These are phyloP conservation scores for Volucella bombylans DNA, from an alignment of 2,888 invertebrate species.

Conservation along the genomic window DNA sequence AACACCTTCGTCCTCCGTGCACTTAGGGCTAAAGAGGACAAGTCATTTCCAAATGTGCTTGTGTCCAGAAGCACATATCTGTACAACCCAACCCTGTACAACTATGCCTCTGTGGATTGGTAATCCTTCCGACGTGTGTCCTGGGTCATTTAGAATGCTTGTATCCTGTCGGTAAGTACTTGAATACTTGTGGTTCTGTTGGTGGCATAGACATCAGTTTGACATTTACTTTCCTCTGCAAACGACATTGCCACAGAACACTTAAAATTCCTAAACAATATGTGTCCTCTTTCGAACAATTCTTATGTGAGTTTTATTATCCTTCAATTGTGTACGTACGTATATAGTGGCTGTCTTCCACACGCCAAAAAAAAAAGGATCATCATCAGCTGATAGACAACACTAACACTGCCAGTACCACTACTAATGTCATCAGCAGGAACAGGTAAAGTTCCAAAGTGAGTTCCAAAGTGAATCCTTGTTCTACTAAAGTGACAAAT, in stretches of 20 bases:
- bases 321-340: neutral
- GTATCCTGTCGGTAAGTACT: conserved; percentile 10
- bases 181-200: conserved; percentile 27
- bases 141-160: conserved; percentile 12
- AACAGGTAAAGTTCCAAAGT: conserved; percentile 1
- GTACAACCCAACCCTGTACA: no score
- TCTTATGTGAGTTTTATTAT: conserved; percentile 44
- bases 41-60: no score
- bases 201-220: conserved; percentile 29
- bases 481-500: conserved; percentile 33
- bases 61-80: no score
- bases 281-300: conserved; percentile 31
- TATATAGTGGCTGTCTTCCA: no score
- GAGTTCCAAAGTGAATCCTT: conserved; percentile 35
- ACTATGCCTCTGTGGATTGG: neutral
- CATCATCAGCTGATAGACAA: neutral
- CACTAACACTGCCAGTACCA: conserved; percentile 2
- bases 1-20: neutral
- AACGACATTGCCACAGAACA: conserved; percentile 15
- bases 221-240: conserved; percentile 37
- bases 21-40: neutral
- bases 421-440: neutral
- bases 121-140: conserved; percentile 37
- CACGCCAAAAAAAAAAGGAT: neutral
- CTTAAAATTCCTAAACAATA: conserved; percentile 41